Base-by-base conservation (phyloP, 2,113 vertebrate species). In the Microtus ochrogaster region DNA sequence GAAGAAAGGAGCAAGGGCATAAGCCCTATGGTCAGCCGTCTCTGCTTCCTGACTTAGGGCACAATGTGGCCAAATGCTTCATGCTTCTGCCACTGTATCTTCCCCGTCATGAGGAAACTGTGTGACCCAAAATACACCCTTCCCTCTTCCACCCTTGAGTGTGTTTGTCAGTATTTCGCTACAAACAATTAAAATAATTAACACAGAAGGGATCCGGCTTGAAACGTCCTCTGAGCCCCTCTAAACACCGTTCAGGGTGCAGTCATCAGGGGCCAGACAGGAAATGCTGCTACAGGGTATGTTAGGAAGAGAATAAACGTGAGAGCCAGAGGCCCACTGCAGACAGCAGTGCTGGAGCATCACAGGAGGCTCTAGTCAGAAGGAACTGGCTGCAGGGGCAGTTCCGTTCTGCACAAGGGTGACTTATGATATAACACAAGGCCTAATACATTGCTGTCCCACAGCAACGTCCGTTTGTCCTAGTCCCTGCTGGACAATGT, bases 261-360 rank as follows among this genome's bases (percentile, higher is more conserved):
- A 52, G 61, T 68, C 66, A n/a, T 66, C 33, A 73, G n/a, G 65
- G 78, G 41, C 33, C 74, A 36, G 26, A 68, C 16, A 36, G 66
- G 84, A 82, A 49, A 47, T 58, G 76, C 66, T 21, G 41, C 13
- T 21, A 73, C 70, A 74, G 24, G 1, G 7, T 16, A 24, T 22
- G 8, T 33, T 49, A 1, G 47, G 63, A 52, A 94, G n/a, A 83
- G 41, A 85, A 63, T 28, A 9, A 30, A 19, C 17, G 2, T 30
- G 12, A 5, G 22, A 84, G 19, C 7, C 55, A 24, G n/a, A 66
- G 61, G 10, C 36, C 9, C 41, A 4, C 21, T 58, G 14, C 30
- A 1, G 0, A n/a, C 7, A 30, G 14, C 33, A 28, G 1, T 47
- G 26, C 30, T 39, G 16, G 11, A 7, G 16, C 4, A 19, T 3